Conservation (phyloP, 1,140 invertebrate species). For the Tyrophagus putrescentiae region DNA sequence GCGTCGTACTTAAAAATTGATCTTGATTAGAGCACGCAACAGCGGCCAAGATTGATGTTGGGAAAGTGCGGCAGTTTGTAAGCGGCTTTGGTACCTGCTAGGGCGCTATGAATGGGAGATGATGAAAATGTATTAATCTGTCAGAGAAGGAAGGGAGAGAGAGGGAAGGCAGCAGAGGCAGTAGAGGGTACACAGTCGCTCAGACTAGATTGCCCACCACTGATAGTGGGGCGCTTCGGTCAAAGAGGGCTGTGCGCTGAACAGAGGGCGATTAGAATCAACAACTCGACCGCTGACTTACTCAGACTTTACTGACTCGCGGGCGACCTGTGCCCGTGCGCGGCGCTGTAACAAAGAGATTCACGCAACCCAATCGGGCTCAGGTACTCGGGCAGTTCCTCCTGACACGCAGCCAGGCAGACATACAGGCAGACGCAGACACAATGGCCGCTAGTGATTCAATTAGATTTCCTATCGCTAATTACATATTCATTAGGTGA, state of each 20-base stretch:
- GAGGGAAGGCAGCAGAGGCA: neutral
- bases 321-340: too few relatives aligned
- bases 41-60: slow-evolving; percentile 3
- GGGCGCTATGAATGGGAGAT: slow-evolving; percentile 14
- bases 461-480: slow-evolving; percentile 12
- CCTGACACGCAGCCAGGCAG: too few relatives aligned
- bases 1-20: slow-evolving; percentile 2
- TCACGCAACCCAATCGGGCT: neutral
- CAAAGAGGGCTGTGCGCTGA: too few relatives aligned
- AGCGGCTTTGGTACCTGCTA: neutral
- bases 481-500: slow-evolving; percentile 12
- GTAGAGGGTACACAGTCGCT: neutral
- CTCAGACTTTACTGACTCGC: too few relatives aligned
- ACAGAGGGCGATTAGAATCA: too few relatives aligned
- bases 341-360: too few relatives aligned
- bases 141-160: neutral
- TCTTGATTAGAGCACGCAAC: slow-evolving; percentile 11
- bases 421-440: too few relatives aligned
- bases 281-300: too few relatives aligned
- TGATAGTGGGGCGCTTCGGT: neutral
- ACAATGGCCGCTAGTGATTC: neutral
- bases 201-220: neutral
- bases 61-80: slow-evolving; percentile 8
- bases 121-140: slow-evolving; percentile 16
- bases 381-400: neutral